Evolutionary conservation across 2,888 invertebrate species (phyloP), one percentile per base, ranked within the genome.

Genomic region (Drosophila prolongata): DNA sequence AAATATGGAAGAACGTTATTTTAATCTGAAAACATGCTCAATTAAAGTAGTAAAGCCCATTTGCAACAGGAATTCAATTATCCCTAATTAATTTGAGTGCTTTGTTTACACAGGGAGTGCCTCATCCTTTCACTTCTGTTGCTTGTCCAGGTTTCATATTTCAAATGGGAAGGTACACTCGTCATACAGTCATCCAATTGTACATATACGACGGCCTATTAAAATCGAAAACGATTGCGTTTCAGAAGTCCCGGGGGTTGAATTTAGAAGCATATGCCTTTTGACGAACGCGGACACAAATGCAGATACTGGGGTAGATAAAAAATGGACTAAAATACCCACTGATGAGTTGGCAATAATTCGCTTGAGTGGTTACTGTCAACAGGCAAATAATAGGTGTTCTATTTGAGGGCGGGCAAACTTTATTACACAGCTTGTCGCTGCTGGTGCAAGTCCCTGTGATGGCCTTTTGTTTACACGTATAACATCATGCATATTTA

Each of bases 301-400:
- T 47, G 46, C 43, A 54, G 57, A 74, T 24, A 54, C 50, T 57
- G 50, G 75, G 62, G 66, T 77, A 82, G 80, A 86, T 79, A 86
- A 76, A 77, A 60, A 49, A 34, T 34, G n/a, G 77, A 73, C 78
- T 71, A 76, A 86, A 87, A 86, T 87, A 65, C 87, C 87, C 84
- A 83, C 87, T 83, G 83, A 83, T 83, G 83, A 83, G 83, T 84
- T 83, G 83, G 83, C 81, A 83, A 83, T 83, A 83, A 83, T 83
- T 83, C 84, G 83, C 78, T 76, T 84, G 83, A 83, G 87, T 87
- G 84, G 84, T 76, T 83, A 79, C 87, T 83, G 87, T 84, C 83
- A 83, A 87, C 83, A 87, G 81, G 79, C 81, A 84, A 83, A 83
- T 83, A 86, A 83, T 79, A 81, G 84, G 83, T 87, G 84, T 83